Percentiles rank a stretch among this genome's conserved stretches.
These are phyloP conservation scores for Benthosema pterotum DNA, from an alignment of 2,797 vertebrate genomes.

Conservation along the genomic window DNA sequence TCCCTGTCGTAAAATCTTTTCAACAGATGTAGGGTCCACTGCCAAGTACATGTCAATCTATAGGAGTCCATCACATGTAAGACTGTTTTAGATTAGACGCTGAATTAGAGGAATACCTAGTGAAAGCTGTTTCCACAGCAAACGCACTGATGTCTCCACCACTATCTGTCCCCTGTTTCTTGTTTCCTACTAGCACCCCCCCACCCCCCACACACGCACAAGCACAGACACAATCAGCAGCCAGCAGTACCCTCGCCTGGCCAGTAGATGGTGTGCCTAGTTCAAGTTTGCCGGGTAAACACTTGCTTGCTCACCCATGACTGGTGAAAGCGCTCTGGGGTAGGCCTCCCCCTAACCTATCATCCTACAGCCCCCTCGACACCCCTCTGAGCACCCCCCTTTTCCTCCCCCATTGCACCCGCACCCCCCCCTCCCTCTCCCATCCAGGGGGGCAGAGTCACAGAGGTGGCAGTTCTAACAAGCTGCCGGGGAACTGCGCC, in stretches of 20 bases:
- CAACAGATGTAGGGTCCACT: too few relatives aligned
- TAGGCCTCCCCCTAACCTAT: constrained; percentile 74
- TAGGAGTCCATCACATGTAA: too few relatives aligned
- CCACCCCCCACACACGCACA: constrained; percentile 2
- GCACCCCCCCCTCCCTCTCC: constrained; percentile 39
- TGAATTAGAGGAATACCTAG: neutral
- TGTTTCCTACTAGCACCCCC: too few relatives aligned
- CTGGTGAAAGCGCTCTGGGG: constrained; percentile 75
- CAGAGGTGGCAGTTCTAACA: constrained; percentile 86
- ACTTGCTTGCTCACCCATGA: constrained; percentile 77
- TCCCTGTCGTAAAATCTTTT: too few relatives aligned
- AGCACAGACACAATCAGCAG: neutral
- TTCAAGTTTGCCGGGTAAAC: constrained; percentile 68
- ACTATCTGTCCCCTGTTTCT: too few relatives aligned
- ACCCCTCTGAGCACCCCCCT: constrained; percentile 67
- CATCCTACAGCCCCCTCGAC: constrained; percentile 55
- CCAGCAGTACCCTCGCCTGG: constrained; percentile 52
- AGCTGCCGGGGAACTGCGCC: constrained; percentile 79
- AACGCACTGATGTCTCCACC: neutral
- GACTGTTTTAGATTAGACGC: too few relatives aligned
- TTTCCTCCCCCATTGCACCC: constrained; percentile 63
- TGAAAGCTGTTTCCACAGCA: constrained; percentile 26
- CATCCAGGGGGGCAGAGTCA: constrained; percentile 83
- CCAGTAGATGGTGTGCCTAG: constrained; percentile 82
- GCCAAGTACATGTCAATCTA: too few relatives aligned